Base-by-base conservation (phyloP, 2,888 invertebrate species). In the Leistus spinibarbis region DNA sequence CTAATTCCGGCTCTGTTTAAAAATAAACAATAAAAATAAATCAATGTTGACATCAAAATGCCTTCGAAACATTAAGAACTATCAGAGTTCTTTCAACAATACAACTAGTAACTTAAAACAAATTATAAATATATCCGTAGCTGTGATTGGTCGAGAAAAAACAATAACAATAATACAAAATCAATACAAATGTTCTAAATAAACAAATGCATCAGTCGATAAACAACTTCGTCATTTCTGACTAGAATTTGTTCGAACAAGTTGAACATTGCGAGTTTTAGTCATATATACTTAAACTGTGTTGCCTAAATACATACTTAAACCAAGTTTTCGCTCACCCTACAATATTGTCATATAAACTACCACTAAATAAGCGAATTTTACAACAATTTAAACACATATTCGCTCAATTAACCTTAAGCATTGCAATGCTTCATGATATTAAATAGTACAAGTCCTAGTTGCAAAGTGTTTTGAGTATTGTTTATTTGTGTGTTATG, bases 401-500 rank as follows among this genome's bases (percentile, higher is more conserved):
- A n/a, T n/a, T n/a, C n/a, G n/a, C n/a, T n/a, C n/a, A n/a, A n/a
- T n/a, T n/a, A 40, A 40, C 40, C 7, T 40, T 10, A 2, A 40
- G 1, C 2, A 10, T 40, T 40, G 5, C 40, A 40, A 40, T 40
- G 40, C 4, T 40, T 10, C 13, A 10, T 40, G 4, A 40, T 40
- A 10, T 40, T 40, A 10, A 7, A 10, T 2, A 17, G 1, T 60
- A 60, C 17, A 1, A 3, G 13, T 13, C 4, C 60, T 13, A 10
- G 60, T 60, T 20, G 60, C 60, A 1, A 60, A 60, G 60, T 60
- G 60, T 16, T 17, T 60, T 57, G 57, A 57, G 16, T 9, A 3
- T 60, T 60, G 20, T 19, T 10, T 4, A 17, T 57, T 60, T 60
- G 13, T 10, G 17, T 60, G 22, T 76, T 77, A 78, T 78, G 78